phyloP scores from a whole-genome alignment of 2,797 vertebrate genomes.

The Morus bassanus region DNA sequence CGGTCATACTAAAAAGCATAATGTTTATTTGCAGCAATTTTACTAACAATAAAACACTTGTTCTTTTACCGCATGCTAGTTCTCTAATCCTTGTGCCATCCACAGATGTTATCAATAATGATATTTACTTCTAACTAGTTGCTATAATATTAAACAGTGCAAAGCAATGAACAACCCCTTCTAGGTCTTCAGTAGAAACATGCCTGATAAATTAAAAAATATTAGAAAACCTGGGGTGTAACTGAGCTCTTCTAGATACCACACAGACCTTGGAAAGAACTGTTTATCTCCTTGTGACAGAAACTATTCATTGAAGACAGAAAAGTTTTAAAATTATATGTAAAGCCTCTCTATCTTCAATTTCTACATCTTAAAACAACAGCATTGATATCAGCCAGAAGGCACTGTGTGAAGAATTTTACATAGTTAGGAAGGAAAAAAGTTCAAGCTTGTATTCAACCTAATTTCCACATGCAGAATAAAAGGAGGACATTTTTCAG shows the following conservation, averaged over 20 bases:
- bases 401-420: neutral
- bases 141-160: neutral
- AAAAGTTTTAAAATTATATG: neutral
- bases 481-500: neutral
- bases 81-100: neutral
- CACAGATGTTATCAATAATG: neutral
- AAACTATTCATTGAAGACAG: neutral
- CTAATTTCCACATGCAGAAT: slow-evolving; percentile 5
- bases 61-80: neutral
- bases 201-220: neutral
- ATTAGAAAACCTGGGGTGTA: neutral
- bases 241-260: neutral
- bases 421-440: neutral
- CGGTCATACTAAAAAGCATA: neutral
- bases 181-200: neutral
- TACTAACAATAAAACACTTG: neutral
- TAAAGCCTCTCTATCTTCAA: neutral
- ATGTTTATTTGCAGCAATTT: neutral
- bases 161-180: neutral
- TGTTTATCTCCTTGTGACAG: neutral
- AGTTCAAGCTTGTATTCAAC: neutral
- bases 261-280: neutral
- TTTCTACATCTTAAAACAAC: neutral
- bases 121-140: neutral
- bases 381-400: neutral